Base-by-base conservation (phyloP, 2,797 vertebrate genomes). In the Halcyon leucocephala region DNA sequence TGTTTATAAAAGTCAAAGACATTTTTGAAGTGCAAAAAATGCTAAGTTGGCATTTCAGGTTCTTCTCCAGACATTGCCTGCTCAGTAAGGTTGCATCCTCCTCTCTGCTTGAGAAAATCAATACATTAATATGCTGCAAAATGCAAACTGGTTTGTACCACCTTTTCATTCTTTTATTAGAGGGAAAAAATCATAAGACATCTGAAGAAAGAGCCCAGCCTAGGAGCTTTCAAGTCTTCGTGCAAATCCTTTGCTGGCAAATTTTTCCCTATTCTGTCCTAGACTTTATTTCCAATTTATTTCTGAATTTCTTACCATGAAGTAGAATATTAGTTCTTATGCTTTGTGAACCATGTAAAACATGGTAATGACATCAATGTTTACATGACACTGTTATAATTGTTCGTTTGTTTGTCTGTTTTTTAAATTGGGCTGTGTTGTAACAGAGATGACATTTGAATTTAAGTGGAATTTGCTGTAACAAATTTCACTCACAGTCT, bases 41-140 rank as follows among this genome's bases (percentile, higher is more conserved):
- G 97, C 97, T 96, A 93, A 80, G 97, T 61, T 98, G 95, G 95
- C 96, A 66, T 97, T 97, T 95, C 94, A 95, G 84, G 69, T 95
- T 97, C 92, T 97, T 97, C 89, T 95, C 67, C 62, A 97, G 94
- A 93, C 81, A 26, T 31, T 35, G 15, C 8, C 71, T 95, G 18
- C 64, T 97, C 88, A 35, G 9, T 20, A 80, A 55, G 17, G 37
- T 64, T 87, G 73, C 46, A 35, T 26, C 19, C 78, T 82, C 62
- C n/a, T 79, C 20, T 62, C n/a, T 1, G 0, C 57, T 81, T 76
- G 54, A 85, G 24, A 71, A 95, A 80, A 83, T 74, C 66, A 58
- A 13, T 69, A n/a, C 12, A 10, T 61, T 67, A 74, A 71, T 77
- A 71, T 13, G 16, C 24, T 82, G 49, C 44, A 87, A 82, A 87